These are phyloP conservation scores for Macrocentrus cingulum DNA, from an alignment of 1,140 invertebrate genomes.

Conservation along the genomic window DNA sequence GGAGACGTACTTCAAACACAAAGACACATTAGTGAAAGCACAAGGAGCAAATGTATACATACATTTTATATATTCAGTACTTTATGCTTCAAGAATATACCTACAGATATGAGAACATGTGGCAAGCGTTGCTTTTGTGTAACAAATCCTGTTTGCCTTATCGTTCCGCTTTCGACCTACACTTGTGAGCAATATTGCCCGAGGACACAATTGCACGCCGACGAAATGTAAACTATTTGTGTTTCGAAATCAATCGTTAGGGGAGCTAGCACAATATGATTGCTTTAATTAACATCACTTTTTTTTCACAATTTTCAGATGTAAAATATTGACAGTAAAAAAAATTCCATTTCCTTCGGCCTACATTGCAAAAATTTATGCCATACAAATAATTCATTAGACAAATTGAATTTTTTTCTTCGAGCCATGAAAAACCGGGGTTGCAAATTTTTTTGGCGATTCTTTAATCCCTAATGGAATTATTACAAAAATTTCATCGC, in stretches of 20 bases:
- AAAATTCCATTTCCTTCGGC: no score
- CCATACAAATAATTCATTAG: no score
- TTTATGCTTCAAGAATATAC: constrained; percentile 15
- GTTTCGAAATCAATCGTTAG: not conserved
- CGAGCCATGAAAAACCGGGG: no score
- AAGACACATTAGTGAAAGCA: constrained; percentile 19
- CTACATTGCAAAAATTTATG: no score
- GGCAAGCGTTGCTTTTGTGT: constrained; percentile 58
- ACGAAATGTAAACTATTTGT: constrained; percentile 7
- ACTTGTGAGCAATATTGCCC: constrained; percentile 17
- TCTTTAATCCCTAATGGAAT: no score
- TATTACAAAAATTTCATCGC: no score
- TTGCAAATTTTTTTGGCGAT: no score
- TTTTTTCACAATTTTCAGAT: constrained; percentile 8
- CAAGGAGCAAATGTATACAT: constrained; percentile 13
- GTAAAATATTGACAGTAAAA: no score
- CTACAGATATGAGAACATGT: constrained; percentile 49
- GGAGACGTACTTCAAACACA: constrained; percentile 22
- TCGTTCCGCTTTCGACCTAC: constrained; percentile 45
- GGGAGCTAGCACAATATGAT: not conserved
- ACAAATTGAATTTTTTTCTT: no score
- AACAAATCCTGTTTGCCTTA: constrained; percentile 59
- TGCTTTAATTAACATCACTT: constrained; percentile 18
- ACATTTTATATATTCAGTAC: constrained; percentile 15
- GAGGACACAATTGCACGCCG: constrained; percentile 11